Evolutionary conservation across 2,797 vertebrate genomes (phyloP).

Genomic region (Dallia pectoralis): DNA sequence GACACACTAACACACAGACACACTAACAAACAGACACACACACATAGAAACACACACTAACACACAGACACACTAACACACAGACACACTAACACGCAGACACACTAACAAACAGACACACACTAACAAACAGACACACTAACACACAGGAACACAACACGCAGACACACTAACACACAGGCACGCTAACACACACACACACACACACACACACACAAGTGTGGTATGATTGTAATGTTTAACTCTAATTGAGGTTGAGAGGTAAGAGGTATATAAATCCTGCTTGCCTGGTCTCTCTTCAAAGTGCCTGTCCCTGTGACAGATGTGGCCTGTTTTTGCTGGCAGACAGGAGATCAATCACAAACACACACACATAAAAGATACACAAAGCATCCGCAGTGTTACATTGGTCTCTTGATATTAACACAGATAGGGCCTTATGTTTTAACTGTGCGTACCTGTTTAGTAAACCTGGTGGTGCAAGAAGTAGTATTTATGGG

Average conservation of each 20-base stretch:
- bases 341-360: slow-evolving; percentile 80
- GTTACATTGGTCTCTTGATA: background rate
- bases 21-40: slow-evolving; percentile 26
- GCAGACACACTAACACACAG: background rate
- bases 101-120: slow-evolving; percentile 25
- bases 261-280: slow-evolving; percentile 63
- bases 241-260: slow-evolving; percentile 72
- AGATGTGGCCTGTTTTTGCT: slow-evolving; percentile 71
- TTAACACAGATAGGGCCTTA: too few relatives aligned
- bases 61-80: slow-evolving; percentile 22
- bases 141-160: slow-evolving; percentile 21
- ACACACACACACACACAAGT: slow-evolving; percentile 4
- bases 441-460: too few relatives aligned
- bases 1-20: background rate
- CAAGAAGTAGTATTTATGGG: too few relatives aligned
- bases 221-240: slow-evolving; percentile 22
- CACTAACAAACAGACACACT: slow-evolving; percentile 14
- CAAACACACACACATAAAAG: slow-evolving; percentile 16
- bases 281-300: slow-evolving; percentile 53
- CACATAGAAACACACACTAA: background rate
- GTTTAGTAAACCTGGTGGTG: too few relatives aligned
- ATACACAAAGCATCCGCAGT: background rate
- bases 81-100: background rate
- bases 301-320: slow-evolving; percentile 71
- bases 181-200: slow-evolving; percentile 25